Evolutionary conservation across 2,113 vertebrate species (phyloP).

Genomic region (Channa maculata): DNA sequence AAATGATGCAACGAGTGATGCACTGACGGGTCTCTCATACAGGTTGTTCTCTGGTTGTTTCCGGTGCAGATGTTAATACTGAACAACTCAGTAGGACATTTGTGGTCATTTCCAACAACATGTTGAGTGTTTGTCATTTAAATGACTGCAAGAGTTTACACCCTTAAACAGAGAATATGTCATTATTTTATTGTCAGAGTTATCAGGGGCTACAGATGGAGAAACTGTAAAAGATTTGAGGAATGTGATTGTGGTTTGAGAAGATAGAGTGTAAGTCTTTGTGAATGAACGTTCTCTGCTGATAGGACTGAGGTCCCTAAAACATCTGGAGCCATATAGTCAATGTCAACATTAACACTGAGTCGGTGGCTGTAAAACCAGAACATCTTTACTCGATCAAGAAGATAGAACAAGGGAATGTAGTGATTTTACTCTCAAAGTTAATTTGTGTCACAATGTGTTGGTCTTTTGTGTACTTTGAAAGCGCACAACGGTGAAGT

Average conservation of each 20-base stretch:
- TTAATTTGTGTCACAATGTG: background rate
- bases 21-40: conserved; percentile 1
- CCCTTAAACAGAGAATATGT: background rate
- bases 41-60: background rate
- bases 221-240: background rate
- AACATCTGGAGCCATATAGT: background rate
- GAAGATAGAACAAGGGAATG: background rate
- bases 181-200: no score
- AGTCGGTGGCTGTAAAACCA: background rate
- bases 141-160: conserved; percentile 1
- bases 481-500: background rate
- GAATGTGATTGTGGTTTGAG: conserved; percentile 13
- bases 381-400: background rate
- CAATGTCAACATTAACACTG: background rate
- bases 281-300: conserved; percentile 16
- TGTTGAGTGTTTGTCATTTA: conserved; percentile 1
- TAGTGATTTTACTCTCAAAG: background rate
- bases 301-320: conserved; percentile 11
- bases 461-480: background rate
- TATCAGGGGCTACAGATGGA: background rate
- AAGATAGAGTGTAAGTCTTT: background rate
- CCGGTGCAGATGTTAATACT: background rate
- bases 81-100: background rate
- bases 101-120: conserved; percentile 2
- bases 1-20: no score